Evolutionary conservation across 2,797 vertebrate species (phyloP).

Genomic region (Aselliscus stoliczkanus): DNA sequence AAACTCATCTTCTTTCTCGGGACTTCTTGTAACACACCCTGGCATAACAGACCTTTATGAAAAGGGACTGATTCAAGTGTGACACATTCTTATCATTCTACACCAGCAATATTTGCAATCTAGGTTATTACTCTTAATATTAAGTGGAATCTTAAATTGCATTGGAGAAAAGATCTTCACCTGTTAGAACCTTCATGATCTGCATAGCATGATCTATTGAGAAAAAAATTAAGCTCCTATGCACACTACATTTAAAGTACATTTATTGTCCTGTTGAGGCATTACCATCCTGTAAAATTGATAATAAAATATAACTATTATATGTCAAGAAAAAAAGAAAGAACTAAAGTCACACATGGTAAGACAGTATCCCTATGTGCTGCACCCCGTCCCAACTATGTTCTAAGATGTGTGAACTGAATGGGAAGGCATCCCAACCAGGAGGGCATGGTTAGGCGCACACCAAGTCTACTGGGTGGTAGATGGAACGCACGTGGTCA

Average conservation of each 20-base stretch:
- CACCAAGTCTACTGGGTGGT: neutral
- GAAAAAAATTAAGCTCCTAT: neutral
- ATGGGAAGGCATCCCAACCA: neutral
- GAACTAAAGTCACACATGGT: neutral
- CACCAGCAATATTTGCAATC: neutral
- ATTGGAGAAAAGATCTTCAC: neutral
- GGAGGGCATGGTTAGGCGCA: neutral
- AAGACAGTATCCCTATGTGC: neutral
- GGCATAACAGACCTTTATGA: neutral
- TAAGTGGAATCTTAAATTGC: neutral
- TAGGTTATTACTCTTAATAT: neutral
- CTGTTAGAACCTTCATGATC: neutral
- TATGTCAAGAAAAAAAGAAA: neutral
- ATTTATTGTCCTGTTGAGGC: neutral
- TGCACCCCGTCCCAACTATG: neutral
- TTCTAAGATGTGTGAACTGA: neutral
- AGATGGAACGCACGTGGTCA: neutral
- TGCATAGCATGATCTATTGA: neutral
- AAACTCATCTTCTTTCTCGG: neutral
- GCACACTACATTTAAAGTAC: neutral
- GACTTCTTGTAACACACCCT: neutral
- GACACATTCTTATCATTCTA: neutral
- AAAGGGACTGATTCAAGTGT: neutral
- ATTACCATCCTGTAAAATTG: neutral
- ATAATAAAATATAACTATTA: neutral